Conservation (phyloP, 2,113 vertebrate species). For the Diadophis punctatus region DNA sequence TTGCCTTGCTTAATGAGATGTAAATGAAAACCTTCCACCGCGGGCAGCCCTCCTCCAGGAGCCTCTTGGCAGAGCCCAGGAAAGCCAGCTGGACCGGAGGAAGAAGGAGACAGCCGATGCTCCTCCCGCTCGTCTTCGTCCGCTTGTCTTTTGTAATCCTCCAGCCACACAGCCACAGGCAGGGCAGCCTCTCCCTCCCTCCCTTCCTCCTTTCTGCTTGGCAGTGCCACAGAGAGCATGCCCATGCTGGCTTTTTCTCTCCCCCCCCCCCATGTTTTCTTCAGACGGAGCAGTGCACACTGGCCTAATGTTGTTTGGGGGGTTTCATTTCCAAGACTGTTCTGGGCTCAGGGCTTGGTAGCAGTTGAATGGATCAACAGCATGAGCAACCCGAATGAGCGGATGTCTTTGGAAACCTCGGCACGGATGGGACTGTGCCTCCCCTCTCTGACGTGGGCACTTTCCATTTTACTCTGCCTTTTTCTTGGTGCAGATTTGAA, state of each 20-base stretch:
- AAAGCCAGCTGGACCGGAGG: slow-evolving; percentile 60
- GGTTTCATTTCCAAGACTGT: slow-evolving; percentile 78
- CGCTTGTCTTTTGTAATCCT: slow-evolving; percentile 92
- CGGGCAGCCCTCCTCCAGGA: slow-evolving; percentile 73
- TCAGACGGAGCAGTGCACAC: slow-evolving; percentile 56
- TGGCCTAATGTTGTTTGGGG: slow-evolving; percentile 74
- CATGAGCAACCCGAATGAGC: slow-evolving; percentile 72
- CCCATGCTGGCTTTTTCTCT: slow-evolving; percentile 60
- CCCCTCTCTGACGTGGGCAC: slow-evolving; percentile 66
- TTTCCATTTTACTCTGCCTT: slow-evolving; percentile 82
- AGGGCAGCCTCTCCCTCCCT: slow-evolving; percentile 57
- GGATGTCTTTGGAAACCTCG: slow-evolving; percentile 59
- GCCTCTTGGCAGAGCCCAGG: slow-evolving; percentile 76
- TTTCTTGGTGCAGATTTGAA: slow-evolving; percentile 82
- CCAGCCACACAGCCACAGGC: slow-evolving; percentile 93
- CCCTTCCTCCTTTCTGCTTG: slow-evolving; percentile 77
- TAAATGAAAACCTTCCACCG: slow-evolving; percentile 99
- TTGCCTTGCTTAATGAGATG: slow-evolving; percentile 91
- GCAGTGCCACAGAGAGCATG: slow-evolving; percentile 61
- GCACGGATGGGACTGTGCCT: slow-evolving; percentile 44
- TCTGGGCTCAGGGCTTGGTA: slow-evolving; percentile 86
- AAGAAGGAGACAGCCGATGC: not conserved
- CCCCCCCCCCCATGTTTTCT: not conserved
- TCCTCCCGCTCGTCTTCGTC: slow-evolving; percentile 55
- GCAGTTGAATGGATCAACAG: slow-evolving; percentile 82